A percentile compares a stretch with the other conserved stretches of the same genome.
phyloP scores from a whole-genome alignment of 2,113 vertebrate species.

The Potamarius usumacintae region DNA sequence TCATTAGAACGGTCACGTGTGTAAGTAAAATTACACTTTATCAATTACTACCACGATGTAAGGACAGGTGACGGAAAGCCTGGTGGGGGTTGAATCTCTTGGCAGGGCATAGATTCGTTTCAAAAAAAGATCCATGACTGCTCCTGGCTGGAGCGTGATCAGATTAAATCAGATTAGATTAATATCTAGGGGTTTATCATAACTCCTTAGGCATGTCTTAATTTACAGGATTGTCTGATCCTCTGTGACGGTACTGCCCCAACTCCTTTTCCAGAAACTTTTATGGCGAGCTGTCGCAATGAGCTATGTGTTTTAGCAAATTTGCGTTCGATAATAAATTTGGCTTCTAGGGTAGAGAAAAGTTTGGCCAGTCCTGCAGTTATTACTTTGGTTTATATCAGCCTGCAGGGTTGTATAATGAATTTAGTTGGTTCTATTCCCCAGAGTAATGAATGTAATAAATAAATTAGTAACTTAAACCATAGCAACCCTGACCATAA shows the following conservation, averaged over 20 bases:
- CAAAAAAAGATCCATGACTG: not conserved
- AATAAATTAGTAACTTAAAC: too few relatives aligned
- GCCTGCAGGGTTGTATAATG: too few relatives aligned
- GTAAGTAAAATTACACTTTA: not conserved
- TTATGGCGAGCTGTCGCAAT: not conserved
- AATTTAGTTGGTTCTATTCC: too few relatives aligned
- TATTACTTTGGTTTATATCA: too few relatives aligned
- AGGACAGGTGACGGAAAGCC: not conserved
- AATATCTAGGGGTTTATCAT: not conserved
- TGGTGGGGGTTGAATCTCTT: not conserved
- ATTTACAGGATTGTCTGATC: not conserved
- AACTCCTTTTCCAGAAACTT: not conserved
- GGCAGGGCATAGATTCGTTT: not conserved
- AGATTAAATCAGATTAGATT: not conserved
- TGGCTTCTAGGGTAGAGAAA: too few relatives aligned
- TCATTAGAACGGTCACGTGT: not conserved
- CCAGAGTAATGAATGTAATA: too few relatives aligned
- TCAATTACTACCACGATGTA: not conserved
- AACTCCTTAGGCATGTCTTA: not conserved
- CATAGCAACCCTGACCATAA: too few relatives aligned
- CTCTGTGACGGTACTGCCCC: not conserved
- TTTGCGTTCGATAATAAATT: too few relatives aligned
- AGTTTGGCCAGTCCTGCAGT: too few relatives aligned
- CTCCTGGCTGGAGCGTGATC: not conserved
- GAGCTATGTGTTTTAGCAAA: too few relatives aligned